phyloP scores from a whole-genome alignment of 2,888 invertebrate genomes.

The Clivina fossor region DNA sequence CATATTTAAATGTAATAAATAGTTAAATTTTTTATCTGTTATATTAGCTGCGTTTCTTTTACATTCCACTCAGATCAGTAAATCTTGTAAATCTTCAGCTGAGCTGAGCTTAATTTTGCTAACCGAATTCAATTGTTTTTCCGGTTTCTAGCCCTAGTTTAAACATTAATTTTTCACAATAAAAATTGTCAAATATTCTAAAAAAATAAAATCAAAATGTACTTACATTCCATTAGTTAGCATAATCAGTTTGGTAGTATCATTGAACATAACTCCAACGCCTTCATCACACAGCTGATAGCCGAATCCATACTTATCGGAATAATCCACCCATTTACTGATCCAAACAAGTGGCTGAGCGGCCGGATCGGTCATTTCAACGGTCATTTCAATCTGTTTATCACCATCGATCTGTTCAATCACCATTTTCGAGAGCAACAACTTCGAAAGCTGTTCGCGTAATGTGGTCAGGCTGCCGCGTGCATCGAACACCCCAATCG shows the following conservation, averaged over 20 bases:
- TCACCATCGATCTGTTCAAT: conserved; percentile 14
- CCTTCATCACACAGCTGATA: conserved; percentile 98
- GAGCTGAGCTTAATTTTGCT: too few species aligned
- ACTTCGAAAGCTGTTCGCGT: conserved; percentile 48
- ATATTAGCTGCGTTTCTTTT: too few species aligned
- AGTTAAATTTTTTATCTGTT: too few species aligned
- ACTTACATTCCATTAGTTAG: conserved; percentile 87
- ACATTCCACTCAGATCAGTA: too few species aligned
- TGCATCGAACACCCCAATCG: conserved; percentile 49
- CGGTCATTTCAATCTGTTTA: conserved; percentile 59
- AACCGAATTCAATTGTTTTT: too few species aligned
- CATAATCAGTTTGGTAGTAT: conserved; percentile 92
- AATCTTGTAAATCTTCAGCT: too few species aligned
- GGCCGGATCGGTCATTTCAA: conserved; percentile 93
- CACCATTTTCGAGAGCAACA: conserved; percentile 50
- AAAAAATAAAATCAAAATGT: conserved; percentile 13
- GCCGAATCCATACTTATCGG: conserved; percentile 99
- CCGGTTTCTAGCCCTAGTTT: background rate
- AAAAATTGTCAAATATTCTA: too few species aligned
- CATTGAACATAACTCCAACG: conserved; percentile 98
- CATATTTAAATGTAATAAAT: too few species aligned
- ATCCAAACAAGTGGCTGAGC: conserved; percentile 97
- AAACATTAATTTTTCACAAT: background rate
- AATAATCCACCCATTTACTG: conserved; percentile 99
- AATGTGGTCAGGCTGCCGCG: conserved; percentile 48